phyloP scores from a whole-genome alignment of 2,888 invertebrate species.

The Charanyca ferruginea region DNA sequence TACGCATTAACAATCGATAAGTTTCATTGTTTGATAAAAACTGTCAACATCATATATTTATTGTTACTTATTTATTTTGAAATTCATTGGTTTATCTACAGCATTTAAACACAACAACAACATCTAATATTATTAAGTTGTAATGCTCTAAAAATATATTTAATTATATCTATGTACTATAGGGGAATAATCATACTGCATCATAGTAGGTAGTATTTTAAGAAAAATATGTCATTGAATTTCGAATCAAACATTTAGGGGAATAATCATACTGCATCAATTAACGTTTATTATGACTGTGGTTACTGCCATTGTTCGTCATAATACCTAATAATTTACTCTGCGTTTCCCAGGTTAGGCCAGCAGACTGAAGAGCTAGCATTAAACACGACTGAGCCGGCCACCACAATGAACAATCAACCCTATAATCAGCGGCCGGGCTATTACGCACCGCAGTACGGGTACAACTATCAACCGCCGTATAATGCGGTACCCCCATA shows the following conservation, averaged over 20 bases:
- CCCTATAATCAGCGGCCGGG: slow-evolving; percentile 82
- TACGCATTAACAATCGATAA: slow-evolving; percentile 31
- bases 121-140: too few relatives aligned
- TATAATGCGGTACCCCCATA: slow-evolving; percentile 80
- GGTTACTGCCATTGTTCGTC: slow-evolving; percentile 20
- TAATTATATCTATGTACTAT: too few relatives aligned
- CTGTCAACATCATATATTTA: too few relatives aligned
- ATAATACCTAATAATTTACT: slow-evolving; percentile 22
- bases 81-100: too few relatives aligned
- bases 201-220: too few relatives aligned
- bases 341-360: slow-evolving; percentile 79
- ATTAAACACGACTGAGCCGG: slow-evolving; percentile 74
- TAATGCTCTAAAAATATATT: background rate
- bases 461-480: slow-evolving; percentile 77
- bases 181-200: background rate
- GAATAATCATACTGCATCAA: background rate
- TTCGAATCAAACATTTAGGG: slow-evolving; percentile 1
- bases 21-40: slow-evolving; percentile 41
- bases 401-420: slow-evolving; percentile 83
- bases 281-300: background rate
- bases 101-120: background rate
- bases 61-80: too few relatives aligned
- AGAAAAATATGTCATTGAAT: background rate
- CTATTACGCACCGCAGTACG: slow-evolving; percentile 77
- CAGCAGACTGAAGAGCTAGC: slow-evolving; percentile 85